phyloP scores from a whole-genome alignment of 53 echinoderm and acorn worm species.

The Glandiceps talaboti region DNA sequence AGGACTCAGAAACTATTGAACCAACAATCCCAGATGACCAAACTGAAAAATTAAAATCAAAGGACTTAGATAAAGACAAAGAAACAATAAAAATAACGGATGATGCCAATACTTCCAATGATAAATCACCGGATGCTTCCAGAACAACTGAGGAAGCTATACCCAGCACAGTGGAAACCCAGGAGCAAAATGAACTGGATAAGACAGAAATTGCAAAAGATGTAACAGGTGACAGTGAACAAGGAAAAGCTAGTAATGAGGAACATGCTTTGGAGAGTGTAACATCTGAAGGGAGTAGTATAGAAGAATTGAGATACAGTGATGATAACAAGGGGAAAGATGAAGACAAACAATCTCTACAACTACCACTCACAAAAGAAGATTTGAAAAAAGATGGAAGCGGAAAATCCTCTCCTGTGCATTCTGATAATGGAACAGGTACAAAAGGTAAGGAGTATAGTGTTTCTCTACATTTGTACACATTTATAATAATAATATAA shows the following conservation, averaged over 20 bases:
- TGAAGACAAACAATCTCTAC: not conserved
- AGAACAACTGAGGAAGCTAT: not conserved
- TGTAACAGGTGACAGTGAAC: too few relatives aligned
- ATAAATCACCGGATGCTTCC: too few relatives aligned
- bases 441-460: not conserved
- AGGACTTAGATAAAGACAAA: not conserved
- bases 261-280: not conserved
- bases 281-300: not conserved
- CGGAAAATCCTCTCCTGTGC: slow-evolving; percentile 8
- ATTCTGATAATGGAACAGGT: not conserved
- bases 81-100: not conserved
- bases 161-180: not conserved
- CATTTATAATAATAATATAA: too few relatives aligned
- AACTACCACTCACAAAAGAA: not conserved
- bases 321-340: not conserved
- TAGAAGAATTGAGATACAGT: not conserved
- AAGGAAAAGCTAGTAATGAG: not conserved
- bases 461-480: too few relatives aligned
- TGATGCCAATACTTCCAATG: not conserved
- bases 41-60: not conserved
- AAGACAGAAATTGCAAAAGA: too few relatives aligned
- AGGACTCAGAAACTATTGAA: slow-evolving; percentile 4
- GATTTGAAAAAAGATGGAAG: not conserved
- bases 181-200: not conserved
- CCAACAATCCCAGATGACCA: not conserved